Evolutionary conservation across 2,888 invertebrate species (phyloP), one percentile per base, ranked within the genome.

Genomic region (Drosophila mercatorum): DNA sequence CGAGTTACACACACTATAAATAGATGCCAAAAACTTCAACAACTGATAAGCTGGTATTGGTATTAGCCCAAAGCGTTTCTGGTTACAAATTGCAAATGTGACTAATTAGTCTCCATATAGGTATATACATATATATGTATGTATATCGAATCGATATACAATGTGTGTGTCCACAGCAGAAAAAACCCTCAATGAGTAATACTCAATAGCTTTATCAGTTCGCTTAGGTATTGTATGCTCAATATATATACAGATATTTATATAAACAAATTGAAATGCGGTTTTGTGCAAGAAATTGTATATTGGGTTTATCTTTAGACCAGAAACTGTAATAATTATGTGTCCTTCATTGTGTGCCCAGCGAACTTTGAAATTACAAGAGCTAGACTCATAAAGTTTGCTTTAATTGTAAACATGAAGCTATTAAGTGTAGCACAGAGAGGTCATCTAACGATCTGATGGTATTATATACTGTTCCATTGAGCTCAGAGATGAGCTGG

Each of bases 41-140:
- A 56, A 34, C 28, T 36, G 55, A 44, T 62, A 61, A 60, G 31
- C 26, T 11, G 5, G 5, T 14, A 31, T 34, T 40, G 22, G 11
- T 44, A 5, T 43, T 53, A n/a, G 38, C 34, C 22, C 17, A 67
- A 14, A n/a, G 40, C 14, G 34, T 17, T 28, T n/a, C 11, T 68
- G 47, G 14, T 55, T 41, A 31, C 51, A 58, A 40, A 41, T 44
- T 62, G 49, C 41, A 51, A 14, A n/a, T 38, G 49, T 79, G 71
- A 77, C 63, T 77, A 75, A 77, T 66, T 58, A 70, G 57, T 17
- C 58, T 17, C 58, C 43, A 26, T 26, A 47, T 5, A 26, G 5
- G 11, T 5, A 59, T 34, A 28, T 2, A 34, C 14, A 5, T 34
- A 14, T 14, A 26, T 28, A 28, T 2, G 3, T 14, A 47, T 6